A percentile compares a stretch with the other conserved stretches of the same genome.
phyloP scores from a whole-genome alignment of 2,113 vertebrate species.

The Nothocercus nigrocapillus region DNA sequence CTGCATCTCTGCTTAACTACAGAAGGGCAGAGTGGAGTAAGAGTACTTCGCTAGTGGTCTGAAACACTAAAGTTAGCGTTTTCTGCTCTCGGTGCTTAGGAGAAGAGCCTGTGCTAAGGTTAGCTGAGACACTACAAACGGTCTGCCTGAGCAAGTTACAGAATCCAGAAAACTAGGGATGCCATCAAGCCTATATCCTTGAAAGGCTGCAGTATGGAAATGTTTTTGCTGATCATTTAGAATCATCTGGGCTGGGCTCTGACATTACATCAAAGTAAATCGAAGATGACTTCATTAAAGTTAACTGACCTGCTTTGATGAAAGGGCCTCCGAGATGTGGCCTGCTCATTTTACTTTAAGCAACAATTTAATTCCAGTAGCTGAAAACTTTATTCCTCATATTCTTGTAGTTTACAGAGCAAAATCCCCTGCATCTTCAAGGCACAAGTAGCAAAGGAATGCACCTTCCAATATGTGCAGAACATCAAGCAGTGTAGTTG shows the following conservation, averaged over 20 bases:
- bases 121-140: neutral
- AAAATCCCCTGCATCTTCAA: neutral
- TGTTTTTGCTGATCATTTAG: neutral
- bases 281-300: conserved; percentile 1
- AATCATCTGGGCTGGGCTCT: conserved; percentile 13
- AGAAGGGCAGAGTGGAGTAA: neutral
- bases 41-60: neutral
- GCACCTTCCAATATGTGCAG: neutral
- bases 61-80: neutral
- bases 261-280: conserved; percentile 6
- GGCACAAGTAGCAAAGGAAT: neutral
- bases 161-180: neutral
- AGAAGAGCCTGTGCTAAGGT: neutral
- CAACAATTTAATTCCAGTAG: neutral
- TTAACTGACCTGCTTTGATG: conserved; percentile 29
- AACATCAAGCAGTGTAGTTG: neutral
- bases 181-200: neutral
- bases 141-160: neutral
- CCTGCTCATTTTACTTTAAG: neutral
- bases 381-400: neutral
- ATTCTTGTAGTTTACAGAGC: neutral
- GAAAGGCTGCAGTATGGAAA: neutral
- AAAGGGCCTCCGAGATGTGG: neutral
- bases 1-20: neutral
- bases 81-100: neutral